Percentiles rank a stretch among this genome's conserved stretches.
phyloP scores from a whole-genome alignment of 2,888 invertebrate species.

The Aphodius granarius region DNA sequence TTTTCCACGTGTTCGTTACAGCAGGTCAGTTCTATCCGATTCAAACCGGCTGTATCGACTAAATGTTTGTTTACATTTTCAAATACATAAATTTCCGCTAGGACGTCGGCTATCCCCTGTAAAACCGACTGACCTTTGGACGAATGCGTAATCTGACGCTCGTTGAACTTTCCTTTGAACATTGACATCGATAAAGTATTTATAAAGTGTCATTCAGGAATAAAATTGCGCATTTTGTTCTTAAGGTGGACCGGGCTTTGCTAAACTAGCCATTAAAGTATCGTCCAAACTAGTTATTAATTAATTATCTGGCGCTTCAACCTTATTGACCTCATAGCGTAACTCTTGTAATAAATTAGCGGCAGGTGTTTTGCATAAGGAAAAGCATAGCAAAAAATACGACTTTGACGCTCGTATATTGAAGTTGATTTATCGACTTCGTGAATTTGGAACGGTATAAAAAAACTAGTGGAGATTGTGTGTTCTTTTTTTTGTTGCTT shows the following conservation, averaged over 20 bases:
- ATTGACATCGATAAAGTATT: not conserved
- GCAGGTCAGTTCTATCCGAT: slow-evolving; percentile 21
- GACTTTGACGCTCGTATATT: not conserved
- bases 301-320: not conserved
- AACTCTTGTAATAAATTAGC: not conserved
- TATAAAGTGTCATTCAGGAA: not conserved
- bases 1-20: not conserved
- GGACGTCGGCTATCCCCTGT: not conserved
- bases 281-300: not conserved
- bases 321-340: not conserved
- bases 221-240: not conserved
- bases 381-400: not conserved
- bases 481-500: not conserved
- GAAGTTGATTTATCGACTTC: not conserved
- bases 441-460: no score
- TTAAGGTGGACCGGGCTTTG: not conserved
- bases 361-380: not conserved
- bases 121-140: slow-evolving; percentile 8
- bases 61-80: slow-evolving; percentile 18
- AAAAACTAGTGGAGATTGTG: not conserved
- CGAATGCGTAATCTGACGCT: not conserved
- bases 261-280: no score
- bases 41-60: slow-evolving; percentile 11
- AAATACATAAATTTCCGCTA: not conserved
- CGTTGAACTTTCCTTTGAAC: slow-evolving; percentile 5